Evolutionary conservation across 2,113 vertebrate genomes (phyloP), one percentile per base, ranked within the genome.

Genomic region (Paramormyrops kingsleyae): DNA sequence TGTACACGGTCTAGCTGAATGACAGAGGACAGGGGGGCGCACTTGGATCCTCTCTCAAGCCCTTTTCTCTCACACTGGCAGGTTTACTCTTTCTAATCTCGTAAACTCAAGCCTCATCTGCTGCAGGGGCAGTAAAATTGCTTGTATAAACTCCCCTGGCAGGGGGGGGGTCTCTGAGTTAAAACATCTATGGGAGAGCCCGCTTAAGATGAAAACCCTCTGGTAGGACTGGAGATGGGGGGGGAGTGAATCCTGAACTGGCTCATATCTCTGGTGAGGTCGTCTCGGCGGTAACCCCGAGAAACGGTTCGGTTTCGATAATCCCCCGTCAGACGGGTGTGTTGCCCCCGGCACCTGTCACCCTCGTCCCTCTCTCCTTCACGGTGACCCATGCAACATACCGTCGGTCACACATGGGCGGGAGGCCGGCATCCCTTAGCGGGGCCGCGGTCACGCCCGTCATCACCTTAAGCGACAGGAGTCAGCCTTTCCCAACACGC

Each of bases 1-100:
- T 70, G 62, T n/a, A 70, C 62, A 70, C 1, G 31, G 74, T 39
- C 74, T 80, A 42, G 31, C 35, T 42, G 74, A 80, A 80, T 7
- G 35, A 39, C 17, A 19, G 74, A 39, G 74, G 6, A 42, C 5
- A 35, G 13, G 35, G 31, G 74, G 15, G 35, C 1, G 2, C 74
- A 46, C 46, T 84, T 9, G 39, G 44, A 47, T 84, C 39, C 49
- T 46, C 74, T 27, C 88, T 44, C 86, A 35, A 24, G 46, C 49
- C 15, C 74, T 42, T 19, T 47, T 80, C 44, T 42, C 62, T 87
- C 89, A 93, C 89, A 94, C 92, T 89, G 90, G 92, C 91, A 95
- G 95, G 91, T 95, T 96, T 96, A 93, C 94, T 94, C 92, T 91
- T 89, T 91, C 90, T 95, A 95, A 96, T 96, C 95, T 96, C 92